Evolutionary conservation across 2,113 vertebrate genomes (phyloP).

Genomic region (Lepus timidus): DNA sequence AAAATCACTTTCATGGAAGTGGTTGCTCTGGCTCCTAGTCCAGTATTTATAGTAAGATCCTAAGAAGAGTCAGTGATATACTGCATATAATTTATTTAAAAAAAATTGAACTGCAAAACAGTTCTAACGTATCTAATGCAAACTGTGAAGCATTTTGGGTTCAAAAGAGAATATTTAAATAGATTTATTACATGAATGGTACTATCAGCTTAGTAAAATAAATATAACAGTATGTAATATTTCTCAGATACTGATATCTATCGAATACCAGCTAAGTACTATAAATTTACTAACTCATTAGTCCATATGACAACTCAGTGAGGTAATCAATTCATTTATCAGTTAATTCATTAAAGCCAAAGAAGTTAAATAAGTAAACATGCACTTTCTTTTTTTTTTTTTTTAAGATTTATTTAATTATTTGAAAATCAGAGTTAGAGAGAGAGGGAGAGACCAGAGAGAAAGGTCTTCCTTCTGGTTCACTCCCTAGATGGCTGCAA

Average conservation of each 20-base stretch:
- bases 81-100: slow-evolving; percentile 35
- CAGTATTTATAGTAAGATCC: slow-evolving; percentile 21
- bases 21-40: slow-evolving; percentile 7
- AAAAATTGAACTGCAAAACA: slow-evolving; percentile 48
- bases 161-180: slow-evolving; percentile 26
- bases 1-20: slow-evolving; percentile 53
- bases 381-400: too few species aligned
- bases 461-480: too few species aligned
- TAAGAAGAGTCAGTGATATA: neutral
- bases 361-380: neutral
- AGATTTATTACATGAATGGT: slow-evolving; percentile 3
- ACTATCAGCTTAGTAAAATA: slow-evolving; percentile 15
- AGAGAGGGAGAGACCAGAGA: too few species aligned
- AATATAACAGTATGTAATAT: slow-evolving; percentile 3
- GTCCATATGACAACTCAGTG: neutral
- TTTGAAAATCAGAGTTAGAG: too few species aligned
- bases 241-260: slow-evolving; percentile 15
- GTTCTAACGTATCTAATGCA: slow-evolving; percentile 2
- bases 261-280: neutral
- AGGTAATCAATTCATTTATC: neutral
- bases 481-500: too few species aligned
- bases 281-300: neutral
- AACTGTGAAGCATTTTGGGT: slow-evolving; percentile 45
- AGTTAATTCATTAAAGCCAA: neutral
- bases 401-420: too few species aligned